phyloP scores from a whole-genome alignment of 2,888 invertebrate genomes.

The Tipula unca region DNA sequence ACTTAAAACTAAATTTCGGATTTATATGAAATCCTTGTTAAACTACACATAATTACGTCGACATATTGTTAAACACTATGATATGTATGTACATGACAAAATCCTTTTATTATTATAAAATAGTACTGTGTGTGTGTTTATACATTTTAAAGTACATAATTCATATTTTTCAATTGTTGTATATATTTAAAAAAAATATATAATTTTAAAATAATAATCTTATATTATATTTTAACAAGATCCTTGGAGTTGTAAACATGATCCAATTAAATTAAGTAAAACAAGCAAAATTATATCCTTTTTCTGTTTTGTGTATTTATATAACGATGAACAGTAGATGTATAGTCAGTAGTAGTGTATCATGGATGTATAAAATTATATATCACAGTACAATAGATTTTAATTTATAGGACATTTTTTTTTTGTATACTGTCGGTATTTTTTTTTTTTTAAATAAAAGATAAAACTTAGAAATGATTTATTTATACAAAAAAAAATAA shows the following conservation, averaged over 20 bases:
- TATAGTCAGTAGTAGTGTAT: neutral
- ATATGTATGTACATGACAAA: neutral
- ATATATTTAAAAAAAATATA: neutral
- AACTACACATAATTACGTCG: neutral
- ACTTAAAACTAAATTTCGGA: neutral
- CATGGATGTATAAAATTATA: neutral
- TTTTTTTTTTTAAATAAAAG: neutral
- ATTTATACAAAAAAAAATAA: neutral
- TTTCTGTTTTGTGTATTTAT: neutral
- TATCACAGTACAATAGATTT: neutral
- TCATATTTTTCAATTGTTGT: slow-evolving; percentile 3
- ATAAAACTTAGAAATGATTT: neutral
- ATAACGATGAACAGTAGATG: neutral
- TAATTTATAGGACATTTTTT: slow-evolving; percentile 8
- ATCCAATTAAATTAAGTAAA: slow-evolving; percentile 14
- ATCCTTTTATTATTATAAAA: neutral
- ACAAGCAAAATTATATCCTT: slow-evolving; percentile 14
- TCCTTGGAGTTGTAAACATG: slow-evolving; percentile 8
- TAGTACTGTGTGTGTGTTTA: neutral
- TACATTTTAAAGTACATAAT: neutral
- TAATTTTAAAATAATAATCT: neutral
- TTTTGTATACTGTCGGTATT: neutral
- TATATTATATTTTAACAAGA: slow-evolving; percentile 8
- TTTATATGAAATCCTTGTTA: neutral
- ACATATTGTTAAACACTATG: neutral